phyloP scores from a whole-genome alignment of 1,140 invertebrate species.

The Watersipora subatra region DNA sequence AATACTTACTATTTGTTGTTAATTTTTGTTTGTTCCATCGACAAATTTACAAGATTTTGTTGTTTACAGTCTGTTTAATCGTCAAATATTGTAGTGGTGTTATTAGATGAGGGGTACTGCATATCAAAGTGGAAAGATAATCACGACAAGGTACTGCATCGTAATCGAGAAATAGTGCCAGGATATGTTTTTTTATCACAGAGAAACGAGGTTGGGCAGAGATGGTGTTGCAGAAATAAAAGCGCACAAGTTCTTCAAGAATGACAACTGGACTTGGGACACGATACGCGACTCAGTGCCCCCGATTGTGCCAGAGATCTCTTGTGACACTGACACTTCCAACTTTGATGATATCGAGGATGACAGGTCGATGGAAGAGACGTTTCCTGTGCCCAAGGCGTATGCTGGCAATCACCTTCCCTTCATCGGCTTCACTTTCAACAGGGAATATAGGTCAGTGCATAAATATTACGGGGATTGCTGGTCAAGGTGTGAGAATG shows the following conservation, averaged over 20 bases:
- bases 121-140: neutral
- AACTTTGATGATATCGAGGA: slow-evolving; percentile 96
- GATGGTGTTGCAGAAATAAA: slow-evolving; percentile 93
- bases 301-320: slow-evolving; percentile 86
- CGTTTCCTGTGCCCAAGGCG: slow-evolving; percentile 83
- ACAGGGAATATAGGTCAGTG: slow-evolving; percentile 44
- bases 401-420: slow-evolving; percentile 97
- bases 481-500: too few species aligned
- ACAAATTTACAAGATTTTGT: too few species aligned
- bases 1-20: too few species aligned
- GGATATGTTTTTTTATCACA: too few species aligned
- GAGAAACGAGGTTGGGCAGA: slow-evolving; percentile 72
- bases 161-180: too few species aligned
- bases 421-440: slow-evolving; percentile 91
- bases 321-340: slow-evolving; percentile 89
- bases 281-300: slow-evolving; percentile 75
- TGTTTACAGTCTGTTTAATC: too few species aligned
- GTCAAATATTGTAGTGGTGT: too few species aligned
- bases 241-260: slow-evolving; percentile 82
- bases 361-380: slow-evolving; percentile 38
- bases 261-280: slow-evolving; percentile 94
- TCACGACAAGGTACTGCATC: neutral
- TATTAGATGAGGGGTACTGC: too few species aligned
- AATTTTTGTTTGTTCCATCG: too few species aligned
- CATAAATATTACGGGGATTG: too few species aligned